Evolutionary conservation across 2,888 invertebrate species (phyloP), one percentile per base, ranked within the genome.

Genomic region (Itoplectis maculator): DNA sequence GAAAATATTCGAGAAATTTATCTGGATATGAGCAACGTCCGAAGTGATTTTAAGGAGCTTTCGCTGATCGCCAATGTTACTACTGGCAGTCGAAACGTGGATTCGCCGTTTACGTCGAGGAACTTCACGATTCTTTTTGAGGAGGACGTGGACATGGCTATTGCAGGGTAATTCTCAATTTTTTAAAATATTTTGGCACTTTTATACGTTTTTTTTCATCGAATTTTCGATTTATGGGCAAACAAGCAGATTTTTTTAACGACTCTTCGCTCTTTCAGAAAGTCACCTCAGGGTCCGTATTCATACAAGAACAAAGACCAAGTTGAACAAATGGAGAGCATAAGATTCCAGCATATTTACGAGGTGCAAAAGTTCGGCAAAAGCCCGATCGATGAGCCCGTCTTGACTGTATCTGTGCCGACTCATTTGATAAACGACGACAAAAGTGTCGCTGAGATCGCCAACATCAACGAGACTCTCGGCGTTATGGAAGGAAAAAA

Each of bases 311-410:
- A 88, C 45, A 81, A 88, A 61, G 88, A 86, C n/a, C 87, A 87
- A 65, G 68, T 89, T n/a, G 86, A 86, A 54, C 87, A 89, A 76
- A 77, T 86, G n/a, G 90, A 90, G 65, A 88, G 70, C 5, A 88
- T 91, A 72, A 89, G 89, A 54, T 92, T 91, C 63, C 86, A 88
- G 59, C 92, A 92, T 45, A 75, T 89, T 40, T 92, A 90, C 72
- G 88, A 89, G 70, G 83, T 91, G 9, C 88, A 87, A 61, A 93
- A 93, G 86, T 91, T 92, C 70, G 94, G 93, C 18, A 85, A 82
- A 0, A 93, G 93, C 87, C 91, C 93, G 7, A 89, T 93, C 5
- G 89, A 92, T 13, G 90, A 91, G 79, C 90, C 92, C 2, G 42
- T 79, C 29, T 79, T 93, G 1, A 86, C 84, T 37, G 84, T 94